Evolutionary conservation across 30 jellyfish, hydroid and myxozoan genomes (phyloP).

Genomic region (Aurelia coerulea): DNA sequence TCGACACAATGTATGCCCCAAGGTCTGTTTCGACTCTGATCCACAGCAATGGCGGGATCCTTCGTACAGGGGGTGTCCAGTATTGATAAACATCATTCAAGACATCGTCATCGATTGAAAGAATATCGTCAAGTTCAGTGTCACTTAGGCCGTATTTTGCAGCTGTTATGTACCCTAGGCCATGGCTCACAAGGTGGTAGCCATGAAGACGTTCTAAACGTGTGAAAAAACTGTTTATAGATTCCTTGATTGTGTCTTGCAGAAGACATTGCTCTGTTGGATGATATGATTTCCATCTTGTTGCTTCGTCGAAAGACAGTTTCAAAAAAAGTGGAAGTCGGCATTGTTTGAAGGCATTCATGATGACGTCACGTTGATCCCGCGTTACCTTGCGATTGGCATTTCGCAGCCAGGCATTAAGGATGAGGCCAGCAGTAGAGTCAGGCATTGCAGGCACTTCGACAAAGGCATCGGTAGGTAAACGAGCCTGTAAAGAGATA

Average conservation of each 20-base stretch:
- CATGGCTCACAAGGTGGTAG: slow-evolving; percentile 50
- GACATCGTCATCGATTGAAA: slow-evolving; percentile 87
- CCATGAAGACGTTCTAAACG: slow-evolving; percentile 87
- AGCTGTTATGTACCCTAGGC: slow-evolving; percentile 90
- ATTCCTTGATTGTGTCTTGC: slow-evolving; percentile 48
- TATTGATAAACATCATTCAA: slow-evolving; percentile 91
- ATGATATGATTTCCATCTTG: slow-evolving; percentile 79
- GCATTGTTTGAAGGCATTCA: slow-evolving; percentile 58
- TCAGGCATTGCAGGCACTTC: slow-evolving; percentile 77
- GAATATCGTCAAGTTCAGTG: slow-evolving; percentile 83
- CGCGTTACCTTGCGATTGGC: slow-evolving; percentile 46
- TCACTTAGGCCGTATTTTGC: slow-evolving; percentile 85
- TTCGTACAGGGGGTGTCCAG: slow-evolving; percentile 93
- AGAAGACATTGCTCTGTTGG: slow-evolving; percentile 49
- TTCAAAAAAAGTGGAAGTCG: slow-evolving; percentile 83
- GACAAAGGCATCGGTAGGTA: slow-evolving; percentile 41
- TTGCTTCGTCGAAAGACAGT: slow-evolving; percentile 80
- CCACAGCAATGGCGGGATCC: slow-evolving; percentile 93
- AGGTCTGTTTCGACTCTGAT: slow-evolving; percentile 75
- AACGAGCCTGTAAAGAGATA: slow-evolving; percentile 24
- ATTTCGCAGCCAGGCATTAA: slow-evolving; percentile 77
- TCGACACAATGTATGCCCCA: slow-evolving; percentile 76
- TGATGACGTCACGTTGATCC: slow-evolving; percentile 52
- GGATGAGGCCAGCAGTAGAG: slow-evolving; percentile 64
- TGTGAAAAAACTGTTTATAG: slow-evolving; percentile 68